Base-by-base conservation (phyloP, 2,797 vertebrate species). In the Muscicapa striata region DNA sequence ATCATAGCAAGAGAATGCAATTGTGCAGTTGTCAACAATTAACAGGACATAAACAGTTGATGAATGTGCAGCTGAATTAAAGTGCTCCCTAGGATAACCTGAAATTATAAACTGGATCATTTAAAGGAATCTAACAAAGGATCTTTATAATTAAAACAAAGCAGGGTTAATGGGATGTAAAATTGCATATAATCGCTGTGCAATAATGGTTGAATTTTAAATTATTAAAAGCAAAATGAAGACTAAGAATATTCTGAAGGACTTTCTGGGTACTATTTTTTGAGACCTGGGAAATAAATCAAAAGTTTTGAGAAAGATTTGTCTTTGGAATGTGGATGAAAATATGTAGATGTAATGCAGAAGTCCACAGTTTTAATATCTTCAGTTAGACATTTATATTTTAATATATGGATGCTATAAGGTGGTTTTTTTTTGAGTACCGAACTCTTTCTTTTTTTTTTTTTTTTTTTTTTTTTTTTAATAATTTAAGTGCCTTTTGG, bases 71-170 rank as follows among this genome's bases (percentile, higher is more conserved):
- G 93, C 96, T 96, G 98, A 98, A 98, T 98, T 98, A 96, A 98
- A 98, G 96, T 97, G 97, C 97, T 98, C 98, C 93, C 97, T 97
- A 96, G 98, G 98, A 98, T 97, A 97, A 97, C 92, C 96, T 98
- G 97, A 98, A 98, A 98, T 98, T 98, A 98, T 98, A 97, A 97
- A 97, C 97, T 97, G 97, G 97, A 98, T 98, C 98, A 97, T 97
- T 98, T 98, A 97, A 97, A 98, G 97, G 97, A 98, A 98, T 98
- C 97, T 98, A 98, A 98, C 98, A 98, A 97, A 98, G 97, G 97
- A 94, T 97, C 96, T 97, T 97, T 98, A 98, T 98, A 98, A 99
- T 99, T 99, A 99, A 99, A 99, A 98, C 98, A 99, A 98, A 98
- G 97, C 97, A 95, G 96, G 96, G 97, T 98, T 98, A 98, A 98